These are phyloP conservation scores for Pomacea canaliculata DNA, from an alignment of 2,888 invertebrate genomes.

Conservation along the genomic window DNA sequence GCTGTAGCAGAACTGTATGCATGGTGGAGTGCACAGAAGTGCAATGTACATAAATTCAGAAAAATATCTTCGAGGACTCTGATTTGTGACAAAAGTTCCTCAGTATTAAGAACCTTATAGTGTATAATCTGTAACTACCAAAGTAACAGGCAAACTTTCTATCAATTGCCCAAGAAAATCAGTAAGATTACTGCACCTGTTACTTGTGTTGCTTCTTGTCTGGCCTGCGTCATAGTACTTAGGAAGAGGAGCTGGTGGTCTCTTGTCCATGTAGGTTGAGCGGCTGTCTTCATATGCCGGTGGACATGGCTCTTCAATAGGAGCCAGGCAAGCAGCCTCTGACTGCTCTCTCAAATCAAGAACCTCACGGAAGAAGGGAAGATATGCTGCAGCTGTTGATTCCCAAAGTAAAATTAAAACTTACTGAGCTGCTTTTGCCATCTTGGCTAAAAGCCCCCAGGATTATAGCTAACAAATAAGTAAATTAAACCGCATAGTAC, in stretches of 20 bases:
- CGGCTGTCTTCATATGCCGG: conserved; percentile 50
- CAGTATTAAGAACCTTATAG: no score
- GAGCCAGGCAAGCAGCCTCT: conserved; percentile 75
- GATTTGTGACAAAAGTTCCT: no score
- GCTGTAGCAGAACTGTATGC: no score
- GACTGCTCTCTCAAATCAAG: conserved; percentile 97
- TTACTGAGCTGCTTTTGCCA: background rate
- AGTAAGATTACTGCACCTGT: conserved; percentile 42
- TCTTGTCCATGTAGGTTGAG: conserved; percentile 37
- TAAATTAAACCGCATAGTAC: background rate
- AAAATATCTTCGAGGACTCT: no score
- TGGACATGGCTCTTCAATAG: conserved; percentile 49
- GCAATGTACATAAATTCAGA: no score
- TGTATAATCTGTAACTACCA: no score
- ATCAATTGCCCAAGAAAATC: no score
- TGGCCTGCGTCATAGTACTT: conserved; percentile 40
- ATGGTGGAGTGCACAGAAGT: no score
- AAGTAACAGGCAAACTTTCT: no score
- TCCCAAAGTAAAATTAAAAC: conserved; percentile 3
- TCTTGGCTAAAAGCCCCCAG: background rate
- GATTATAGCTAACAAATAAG: background rate
- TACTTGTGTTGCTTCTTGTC: conserved; percentile 57
- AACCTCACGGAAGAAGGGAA: conserved; percentile 94
- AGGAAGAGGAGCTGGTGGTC: conserved; percentile 62
- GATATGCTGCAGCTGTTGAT: conserved; percentile 87